Evolutionary conservation across 2,797 vertebrate species (phyloP).

Genomic region (Clarias pachynema): DNA sequence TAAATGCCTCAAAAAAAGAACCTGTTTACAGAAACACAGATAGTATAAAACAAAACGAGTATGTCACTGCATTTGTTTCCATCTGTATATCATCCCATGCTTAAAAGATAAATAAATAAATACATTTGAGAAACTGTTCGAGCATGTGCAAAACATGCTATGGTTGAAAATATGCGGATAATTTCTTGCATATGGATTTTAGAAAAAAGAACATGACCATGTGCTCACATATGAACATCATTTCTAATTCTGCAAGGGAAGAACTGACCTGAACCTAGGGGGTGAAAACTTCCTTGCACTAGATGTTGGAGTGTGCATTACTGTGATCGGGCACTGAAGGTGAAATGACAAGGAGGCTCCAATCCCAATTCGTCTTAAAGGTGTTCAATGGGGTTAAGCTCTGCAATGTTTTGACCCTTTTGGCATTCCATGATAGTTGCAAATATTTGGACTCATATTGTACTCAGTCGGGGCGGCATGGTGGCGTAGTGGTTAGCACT

Average conservation of each 20-base stretch:
- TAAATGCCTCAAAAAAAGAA: slow-evolving; percentile 40
- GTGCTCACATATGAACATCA: background rate
- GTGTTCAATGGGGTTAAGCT: no score
- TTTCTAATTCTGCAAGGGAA: background rate
- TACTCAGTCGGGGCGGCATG: no score
- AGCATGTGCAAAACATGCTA: background rate
- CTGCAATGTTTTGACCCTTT: background rate
- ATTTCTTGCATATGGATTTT: background rate
- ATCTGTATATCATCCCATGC: background rate
- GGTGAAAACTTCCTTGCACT: no score
- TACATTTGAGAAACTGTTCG: background rate
- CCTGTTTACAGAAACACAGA: slow-evolving; percentile 21
- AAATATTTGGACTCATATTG: no score
- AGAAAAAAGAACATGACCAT: background rate
- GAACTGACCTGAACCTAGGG: background rate
- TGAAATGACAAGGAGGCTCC: no score
- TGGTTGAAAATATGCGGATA: background rate
- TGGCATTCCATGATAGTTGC: background rate
- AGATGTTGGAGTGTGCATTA: no score
- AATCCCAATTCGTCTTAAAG: no score
- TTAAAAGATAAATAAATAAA: no score
- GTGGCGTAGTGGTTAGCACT: no score
- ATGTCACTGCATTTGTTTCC: background rate
- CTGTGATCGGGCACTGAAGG: no score
- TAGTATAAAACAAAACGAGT: background rate